phyloP scores from a whole-genome alignment of 2,113 vertebrate species.

The Pogona vitticeps region DNA sequence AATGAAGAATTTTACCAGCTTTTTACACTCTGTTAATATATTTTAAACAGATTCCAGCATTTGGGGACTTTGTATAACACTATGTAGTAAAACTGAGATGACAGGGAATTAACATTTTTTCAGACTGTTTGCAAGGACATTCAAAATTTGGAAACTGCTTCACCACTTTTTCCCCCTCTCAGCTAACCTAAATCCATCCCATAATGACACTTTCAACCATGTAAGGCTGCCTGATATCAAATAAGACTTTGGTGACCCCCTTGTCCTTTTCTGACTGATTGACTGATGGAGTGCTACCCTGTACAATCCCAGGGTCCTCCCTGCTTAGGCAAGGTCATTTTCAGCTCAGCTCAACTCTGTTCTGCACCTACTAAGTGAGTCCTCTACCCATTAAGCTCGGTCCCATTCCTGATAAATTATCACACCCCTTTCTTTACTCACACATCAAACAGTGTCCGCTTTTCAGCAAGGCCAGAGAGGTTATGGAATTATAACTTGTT shows the following conservation, averaged over 20 bases:
- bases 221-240: not conserved
- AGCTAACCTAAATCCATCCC: not conserved
- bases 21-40: not conserved
- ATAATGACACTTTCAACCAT: not conserved
- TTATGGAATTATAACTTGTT: too few species aligned
- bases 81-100: not conserved
- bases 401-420: not conserved
- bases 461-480: accelerated
- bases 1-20: not conserved
- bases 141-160: not conserved
- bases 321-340: not conserved
- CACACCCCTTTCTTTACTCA: not conserved
- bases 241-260: not conserved
- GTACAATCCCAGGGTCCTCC: not conserved
- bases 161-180: not conserved
- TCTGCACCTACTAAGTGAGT: not conserved
- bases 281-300: not conserved
- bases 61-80: too few species aligned
- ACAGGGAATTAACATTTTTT: not conserved
- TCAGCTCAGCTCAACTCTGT: not conserved
- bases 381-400: too few species aligned
- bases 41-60: not conserved
- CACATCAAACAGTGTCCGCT: too few species aligned
- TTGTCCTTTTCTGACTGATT: not conserved
- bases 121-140: not conserved